These are phyloP conservation scores for Acropora yongei DNA, from an alignment of 64 coral and sea anemone species.

Conservation along the genomic window DNA sequence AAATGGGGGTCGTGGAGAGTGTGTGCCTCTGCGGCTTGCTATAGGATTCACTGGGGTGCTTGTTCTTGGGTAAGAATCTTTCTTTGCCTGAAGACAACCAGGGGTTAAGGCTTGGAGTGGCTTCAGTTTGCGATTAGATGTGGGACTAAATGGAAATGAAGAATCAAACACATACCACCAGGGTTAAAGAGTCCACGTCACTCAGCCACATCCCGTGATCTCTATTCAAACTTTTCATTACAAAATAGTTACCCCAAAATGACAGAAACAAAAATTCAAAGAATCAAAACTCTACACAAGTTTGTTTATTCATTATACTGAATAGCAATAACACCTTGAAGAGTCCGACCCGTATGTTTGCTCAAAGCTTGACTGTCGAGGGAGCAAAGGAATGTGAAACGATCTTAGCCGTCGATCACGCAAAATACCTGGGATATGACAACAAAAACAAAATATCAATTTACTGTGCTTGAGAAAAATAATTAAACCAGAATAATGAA, in stretches of 20 bases:
- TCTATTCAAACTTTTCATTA: too few relatives aligned
- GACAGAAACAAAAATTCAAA: too few relatives aligned
- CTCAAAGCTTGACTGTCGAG: conserved; percentile 2
- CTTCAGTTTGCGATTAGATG: background rate
- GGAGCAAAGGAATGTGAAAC: background rate
- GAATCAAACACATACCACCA: background rate
- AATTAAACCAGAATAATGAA: background rate
- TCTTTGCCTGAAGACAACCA: background rate
- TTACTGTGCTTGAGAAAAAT: background rate
- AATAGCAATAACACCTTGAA: background rate
- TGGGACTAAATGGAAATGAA: background rate
- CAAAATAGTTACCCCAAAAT: too few relatives aligned
- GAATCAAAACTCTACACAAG: too few relatives aligned
- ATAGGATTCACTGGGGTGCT: conserved; percentile 11
- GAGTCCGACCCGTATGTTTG: background rate
- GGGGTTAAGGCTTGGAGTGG: background rate
- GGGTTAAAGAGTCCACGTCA: too few relatives aligned
- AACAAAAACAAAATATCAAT: background rate
- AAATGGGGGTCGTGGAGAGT: background rate
- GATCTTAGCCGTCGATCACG: conserved; percentile 12
- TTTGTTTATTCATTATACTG: background rate
- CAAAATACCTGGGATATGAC: conserved; percentile 1
- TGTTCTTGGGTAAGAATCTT: background rate
- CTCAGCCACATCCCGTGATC: too few relatives aligned
- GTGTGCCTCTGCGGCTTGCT: background rate